These are phyloP conservation scores for Caenorhabditis panamensis DNA, from an alignment of 2,888 invertebrate genomes.

Conservation along the genomic window DNA sequence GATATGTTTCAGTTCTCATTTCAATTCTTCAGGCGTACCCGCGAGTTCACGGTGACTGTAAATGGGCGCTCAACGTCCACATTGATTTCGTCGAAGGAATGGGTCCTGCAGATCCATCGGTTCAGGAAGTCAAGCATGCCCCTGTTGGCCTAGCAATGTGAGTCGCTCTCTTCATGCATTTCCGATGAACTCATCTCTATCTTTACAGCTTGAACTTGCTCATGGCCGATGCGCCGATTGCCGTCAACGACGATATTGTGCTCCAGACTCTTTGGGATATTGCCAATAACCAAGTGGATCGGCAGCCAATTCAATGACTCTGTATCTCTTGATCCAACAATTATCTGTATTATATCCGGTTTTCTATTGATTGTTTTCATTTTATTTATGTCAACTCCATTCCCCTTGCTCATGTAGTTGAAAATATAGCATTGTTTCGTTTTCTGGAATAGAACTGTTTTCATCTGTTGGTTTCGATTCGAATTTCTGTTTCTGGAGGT, in stretches of 20 bases:
- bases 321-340: too few relatives aligned
- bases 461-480: neutral
- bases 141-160: neutral
- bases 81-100: conserved; percentile 26
- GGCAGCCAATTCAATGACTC: neutral
- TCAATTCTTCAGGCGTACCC: conserved; percentile 27
- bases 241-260: neutral
- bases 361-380: too few relatives aligned
- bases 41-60: conserved; percentile 33
- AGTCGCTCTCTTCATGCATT: neutral
- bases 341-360: too few relatives aligned
- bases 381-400: too few relatives aligned
- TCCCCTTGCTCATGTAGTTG: too few relatives aligned
- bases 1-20: neutral
- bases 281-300: neutral
- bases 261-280: neutral
- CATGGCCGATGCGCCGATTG: neutral
- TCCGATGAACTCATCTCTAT: neutral
- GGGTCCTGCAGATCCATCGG: neutral
- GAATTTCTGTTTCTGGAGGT: neutral
- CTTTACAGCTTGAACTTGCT: neutral
- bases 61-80: conserved; percentile 35
- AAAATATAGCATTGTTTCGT: too few relatives aligned
- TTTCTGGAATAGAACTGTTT: neutral
- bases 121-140: too few relatives aligned